Conservation (phyloP, 2,113 vertebrate species). For the Daphoenositta chrysoptera region DNA sequence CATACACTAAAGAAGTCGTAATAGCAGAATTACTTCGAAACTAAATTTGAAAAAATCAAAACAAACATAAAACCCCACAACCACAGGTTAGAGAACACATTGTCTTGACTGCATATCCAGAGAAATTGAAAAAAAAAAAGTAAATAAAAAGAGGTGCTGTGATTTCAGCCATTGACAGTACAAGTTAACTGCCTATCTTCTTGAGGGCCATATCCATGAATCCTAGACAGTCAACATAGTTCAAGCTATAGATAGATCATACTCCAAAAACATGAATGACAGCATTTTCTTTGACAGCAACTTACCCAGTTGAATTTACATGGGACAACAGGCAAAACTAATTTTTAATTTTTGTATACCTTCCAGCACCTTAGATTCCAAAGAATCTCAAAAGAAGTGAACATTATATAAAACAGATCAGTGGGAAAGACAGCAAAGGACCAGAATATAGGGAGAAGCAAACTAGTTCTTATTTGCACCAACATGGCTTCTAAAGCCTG, state of each 20-base stretch:
- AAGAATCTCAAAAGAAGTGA: neutral
- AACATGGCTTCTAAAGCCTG: neutral
- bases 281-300: neutral
- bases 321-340: neutral
- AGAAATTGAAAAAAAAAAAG: neutral
- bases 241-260: neutral
- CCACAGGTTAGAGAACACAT: neutral
- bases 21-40: neutral
- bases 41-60: neutral
- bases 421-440: neutral
- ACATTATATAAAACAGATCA: neutral
- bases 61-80: neutral
- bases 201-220: neutral
- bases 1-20: neutral
- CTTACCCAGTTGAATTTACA: neutral
- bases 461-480: neutral
- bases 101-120: neutral
- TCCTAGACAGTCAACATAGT: neutral
- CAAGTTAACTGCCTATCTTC: neutral
- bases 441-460: neutral
- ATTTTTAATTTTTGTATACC: neutral
- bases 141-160: neutral
- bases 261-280: neutral
- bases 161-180: neutral
- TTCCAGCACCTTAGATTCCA: neutral